Evolutionary conservation across 1,140 invertebrate genomes (phyloP), one percentile per base, ranked within the genome.

Genomic region (Drosophila pallidifrons): DNA sequence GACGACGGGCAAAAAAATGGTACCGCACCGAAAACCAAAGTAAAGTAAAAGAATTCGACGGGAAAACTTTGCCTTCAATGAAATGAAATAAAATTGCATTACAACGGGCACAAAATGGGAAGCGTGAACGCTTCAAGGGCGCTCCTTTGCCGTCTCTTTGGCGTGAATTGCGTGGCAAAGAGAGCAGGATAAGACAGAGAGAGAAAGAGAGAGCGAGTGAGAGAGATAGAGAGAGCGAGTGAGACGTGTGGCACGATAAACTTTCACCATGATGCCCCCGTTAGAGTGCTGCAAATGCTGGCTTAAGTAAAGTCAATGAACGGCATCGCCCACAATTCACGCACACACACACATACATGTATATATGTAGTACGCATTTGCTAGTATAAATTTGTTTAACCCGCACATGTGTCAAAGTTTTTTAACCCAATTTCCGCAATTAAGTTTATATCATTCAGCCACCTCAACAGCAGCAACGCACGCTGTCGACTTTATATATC

Each of bases 81-180:
- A 88, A 88, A 88, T 88, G 81, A 88, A 88, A 88, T 89, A 88
- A 88, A 88, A 88, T 88, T 88, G 85, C 85, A 88, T 88, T 88
- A 88, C 86, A 88, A 89, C 83, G 85, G 66, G 35, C 52, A 65
- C 77, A 79, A 67, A 71, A 69, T 32, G 67, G 63, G 30, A 46
- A 72, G n/a, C 52, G 54, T 66, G 68, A 71, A 64, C 35, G 51
- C 57, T 76, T 68, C 73, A 72, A 74, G 71, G 65, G 57, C 66
- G 52, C 32, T 45, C 16, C 15, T 64, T 25, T 55, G 68, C 32
- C 68, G 49, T 64, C 61, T 47, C 45, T 16, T 16, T 51, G 49
- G 20, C n/a, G 25, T 32, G 49, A 60, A 41, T 38, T 52, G 11
- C 4, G 57, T 7, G 7, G 30, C 30, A 7, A 32, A 32, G n/a